Conservation (phyloP, 2,888 invertebrate species). For the Dinocampus coccinellae region DNA sequence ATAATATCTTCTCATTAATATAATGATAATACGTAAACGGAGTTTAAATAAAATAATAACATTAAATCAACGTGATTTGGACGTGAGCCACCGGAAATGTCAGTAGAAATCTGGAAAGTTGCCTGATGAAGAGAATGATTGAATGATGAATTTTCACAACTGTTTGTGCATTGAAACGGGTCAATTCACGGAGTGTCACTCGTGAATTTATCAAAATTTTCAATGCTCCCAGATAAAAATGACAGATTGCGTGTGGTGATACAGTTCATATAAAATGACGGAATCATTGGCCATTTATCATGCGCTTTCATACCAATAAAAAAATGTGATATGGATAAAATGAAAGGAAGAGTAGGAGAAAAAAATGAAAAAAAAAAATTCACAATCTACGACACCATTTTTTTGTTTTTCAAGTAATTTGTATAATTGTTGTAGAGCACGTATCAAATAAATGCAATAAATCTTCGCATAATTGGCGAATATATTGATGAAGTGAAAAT, state of each 20-base stretch:
- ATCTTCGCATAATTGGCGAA: neutral
- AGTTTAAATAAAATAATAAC: slow-evolving; percentile 14
- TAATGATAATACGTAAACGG: neutral
- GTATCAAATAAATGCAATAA: neutral
- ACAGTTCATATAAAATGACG: neutral
- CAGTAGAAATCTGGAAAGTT: slow-evolving; percentile 23
- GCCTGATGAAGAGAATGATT: slow-evolving; percentile 26
- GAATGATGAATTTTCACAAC: slow-evolving; percentile 23
- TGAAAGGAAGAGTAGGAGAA: too few species aligned
- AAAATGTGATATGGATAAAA: too few species aligned
- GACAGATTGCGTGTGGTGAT: neutral
- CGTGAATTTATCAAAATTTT: slow-evolving; percentile 1
- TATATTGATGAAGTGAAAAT: slow-evolving; percentile 10
- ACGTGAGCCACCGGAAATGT: slow-evolving; percentile 31
- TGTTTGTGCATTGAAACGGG: neutral
- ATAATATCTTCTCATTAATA: neutral
- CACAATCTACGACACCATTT: too few species aligned
- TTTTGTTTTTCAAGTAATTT: too few species aligned
- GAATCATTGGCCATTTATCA: neutral
- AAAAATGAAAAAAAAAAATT: too few species aligned
- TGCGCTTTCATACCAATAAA: too few species aligned
- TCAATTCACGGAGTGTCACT: neutral
- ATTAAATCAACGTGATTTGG: slow-evolving; percentile 33
- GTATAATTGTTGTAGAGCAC: neutral
- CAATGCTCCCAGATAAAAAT: neutral